Percentiles rank a stretch among this genome's conserved stretches.
These are phyloP conservation scores for Sorex maritimensis DNA, from an alignment of 2,797 vertebrate genomes.

Conservation along the genomic window DNA sequence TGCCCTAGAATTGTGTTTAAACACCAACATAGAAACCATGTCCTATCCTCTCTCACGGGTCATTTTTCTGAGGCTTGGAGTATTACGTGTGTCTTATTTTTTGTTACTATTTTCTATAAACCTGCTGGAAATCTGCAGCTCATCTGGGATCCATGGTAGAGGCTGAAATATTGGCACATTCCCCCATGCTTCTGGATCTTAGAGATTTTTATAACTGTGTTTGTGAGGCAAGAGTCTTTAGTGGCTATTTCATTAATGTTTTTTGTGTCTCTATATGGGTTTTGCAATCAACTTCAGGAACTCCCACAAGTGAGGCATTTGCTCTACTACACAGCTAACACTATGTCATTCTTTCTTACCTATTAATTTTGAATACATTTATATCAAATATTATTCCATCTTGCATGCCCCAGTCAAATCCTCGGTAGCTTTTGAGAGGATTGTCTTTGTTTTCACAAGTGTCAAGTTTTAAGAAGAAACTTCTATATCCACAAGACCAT, in stretches of 20 bases:
- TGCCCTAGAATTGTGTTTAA: conserved; percentile 5
- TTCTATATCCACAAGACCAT: background rate
- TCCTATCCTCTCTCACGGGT: background rate
- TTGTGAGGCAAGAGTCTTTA: background rate
- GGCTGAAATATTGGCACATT: background rate
- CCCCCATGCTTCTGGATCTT: background rate
- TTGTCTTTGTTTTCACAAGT: background rate
- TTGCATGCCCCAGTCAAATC: background rate
- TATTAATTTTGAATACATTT: conserved; percentile 21
- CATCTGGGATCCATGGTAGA: background rate
- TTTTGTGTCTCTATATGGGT: too few relatives aligned
- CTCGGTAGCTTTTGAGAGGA: background rate
- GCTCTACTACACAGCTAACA: too few relatives aligned
- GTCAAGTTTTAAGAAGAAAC: background rate
- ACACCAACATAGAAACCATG: background rate
- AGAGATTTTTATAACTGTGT: conserved; percentile 33
- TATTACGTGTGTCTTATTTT: background rate
- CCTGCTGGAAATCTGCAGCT: background rate
- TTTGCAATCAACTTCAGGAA: too few relatives aligned
- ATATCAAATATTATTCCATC: background rate
- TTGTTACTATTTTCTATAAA: background rate
- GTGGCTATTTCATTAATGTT: background rate
- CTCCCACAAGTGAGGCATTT: too few relatives aligned
- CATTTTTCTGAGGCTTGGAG: background rate
- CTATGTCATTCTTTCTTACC: background rate